These are phyloP conservation scores for Timema cristinae DNA, from an alignment of 2,888 invertebrate genomes.

Conservation along the genomic window DNA sequence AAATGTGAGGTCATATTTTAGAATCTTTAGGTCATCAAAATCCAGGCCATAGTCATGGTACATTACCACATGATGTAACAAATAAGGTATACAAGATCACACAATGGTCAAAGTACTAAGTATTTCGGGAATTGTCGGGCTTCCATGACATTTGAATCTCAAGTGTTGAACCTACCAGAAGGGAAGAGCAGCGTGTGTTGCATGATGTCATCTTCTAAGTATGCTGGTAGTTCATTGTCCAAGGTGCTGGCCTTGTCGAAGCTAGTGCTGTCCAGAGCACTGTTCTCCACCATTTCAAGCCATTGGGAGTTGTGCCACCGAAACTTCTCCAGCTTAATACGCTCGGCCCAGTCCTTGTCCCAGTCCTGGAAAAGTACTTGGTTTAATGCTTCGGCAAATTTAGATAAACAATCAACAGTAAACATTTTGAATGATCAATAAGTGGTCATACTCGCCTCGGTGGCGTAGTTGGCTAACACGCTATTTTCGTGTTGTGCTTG, in stretches of 20 bases:
- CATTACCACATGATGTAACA: neutral
- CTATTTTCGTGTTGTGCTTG: too few relatives aligned
- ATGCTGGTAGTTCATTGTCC: constrained; percentile 66
- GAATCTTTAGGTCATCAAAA: too few relatives aligned
- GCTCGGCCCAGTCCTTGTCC: constrained; percentile 87
- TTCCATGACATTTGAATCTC: neutral
- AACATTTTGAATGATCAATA: neutral
- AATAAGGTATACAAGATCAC: neutral
- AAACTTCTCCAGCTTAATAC: constrained; percentile 92
- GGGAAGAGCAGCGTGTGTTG: constrained; percentile 54
- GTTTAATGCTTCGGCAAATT: neutral
- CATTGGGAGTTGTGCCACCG: constrained; percentile 98
- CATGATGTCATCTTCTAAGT: constrained; percentile 66
- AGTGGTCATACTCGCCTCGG: too few relatives aligned
- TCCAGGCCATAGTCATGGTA: too few relatives aligned
- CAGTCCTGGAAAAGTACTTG: constrained; percentile 51
- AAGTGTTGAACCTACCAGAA: constrained; percentile 40
- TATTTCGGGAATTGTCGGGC: neutral
- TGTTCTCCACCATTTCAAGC: constrained; percentile 91
- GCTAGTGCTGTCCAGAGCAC: constrained; percentile 49
- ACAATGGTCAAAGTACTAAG: neutral
- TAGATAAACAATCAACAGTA: neutral
- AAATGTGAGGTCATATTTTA: too few relatives aligned
- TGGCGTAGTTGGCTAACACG: too few relatives aligned
- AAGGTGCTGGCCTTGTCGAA: constrained; percentile 50